Evolutionary conservation across 2,797 vertebrate species (phyloP).

Genomic region (Chiropotes sagulatus): DNA sequence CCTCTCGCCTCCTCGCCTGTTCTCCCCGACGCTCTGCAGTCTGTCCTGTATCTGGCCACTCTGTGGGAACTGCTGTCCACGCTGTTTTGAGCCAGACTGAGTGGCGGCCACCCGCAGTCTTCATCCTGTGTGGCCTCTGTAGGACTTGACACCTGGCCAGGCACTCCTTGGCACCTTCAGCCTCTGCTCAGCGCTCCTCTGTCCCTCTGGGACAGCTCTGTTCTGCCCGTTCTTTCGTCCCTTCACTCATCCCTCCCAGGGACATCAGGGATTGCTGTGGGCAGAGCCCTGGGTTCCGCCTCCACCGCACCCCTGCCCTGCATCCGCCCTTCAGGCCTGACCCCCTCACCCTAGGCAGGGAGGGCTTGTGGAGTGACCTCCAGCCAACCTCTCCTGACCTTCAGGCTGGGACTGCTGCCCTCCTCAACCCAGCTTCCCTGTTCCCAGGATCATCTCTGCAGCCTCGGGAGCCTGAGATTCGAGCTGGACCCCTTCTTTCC

Average conservation of each 20-base stretch:
- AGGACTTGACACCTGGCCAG: background rate
- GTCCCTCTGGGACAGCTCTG: background rate
- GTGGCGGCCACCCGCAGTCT: rapidly evolving
- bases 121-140: background rate
- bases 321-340: no score
- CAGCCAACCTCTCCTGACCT: background rate
- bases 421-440: background rate
- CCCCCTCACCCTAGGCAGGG: background rate
- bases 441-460: background rate
- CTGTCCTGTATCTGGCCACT: background rate
- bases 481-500: background rate
- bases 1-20: background rate
- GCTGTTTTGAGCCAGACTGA: background rate
- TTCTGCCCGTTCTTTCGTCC: background rate
- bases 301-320: background rate
- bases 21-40: background rate
- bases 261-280: background rate
- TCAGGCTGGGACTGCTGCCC: background rate
- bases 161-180: background rate
- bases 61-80: background rate
- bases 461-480: background rate
- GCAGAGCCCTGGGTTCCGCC: background rate
- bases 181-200: background rate
- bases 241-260: background rate
- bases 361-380: background rate